phyloP scores from a whole-genome alignment of 2,888 invertebrate genomes.

The Eupithecia exiguata region DNA sequence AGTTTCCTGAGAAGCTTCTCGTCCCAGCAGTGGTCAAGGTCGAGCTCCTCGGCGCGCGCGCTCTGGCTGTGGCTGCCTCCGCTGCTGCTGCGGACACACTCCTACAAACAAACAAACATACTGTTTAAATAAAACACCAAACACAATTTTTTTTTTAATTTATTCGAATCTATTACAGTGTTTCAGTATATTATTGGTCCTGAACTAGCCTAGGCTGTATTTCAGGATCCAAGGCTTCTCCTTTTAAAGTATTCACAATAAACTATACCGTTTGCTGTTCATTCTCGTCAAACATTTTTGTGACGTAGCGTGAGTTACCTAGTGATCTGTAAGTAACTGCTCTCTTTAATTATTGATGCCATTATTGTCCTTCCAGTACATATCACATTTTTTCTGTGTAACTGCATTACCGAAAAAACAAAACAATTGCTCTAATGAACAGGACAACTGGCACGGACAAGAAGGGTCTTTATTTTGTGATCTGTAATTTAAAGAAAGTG shows the following conservation, averaged over 20 bases:
- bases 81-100: conserved; percentile 72
- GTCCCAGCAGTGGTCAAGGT: conserved; percentile 91
- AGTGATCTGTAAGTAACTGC: background rate
- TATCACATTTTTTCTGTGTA: background rate
- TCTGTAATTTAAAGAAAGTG: background rate
- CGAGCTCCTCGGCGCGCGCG: conserved; percentile 76
- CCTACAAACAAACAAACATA: conserved; percentile 59
- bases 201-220: no score
- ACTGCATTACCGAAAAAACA: background rate
- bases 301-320: background rate
- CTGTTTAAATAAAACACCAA: background rate
- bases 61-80: conserved; percentile 66
- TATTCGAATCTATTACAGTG: no score
- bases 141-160: no score
- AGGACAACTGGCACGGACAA: background rate
- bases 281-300: background rate
- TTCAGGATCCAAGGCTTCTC: no score
- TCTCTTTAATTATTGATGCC: background rate
- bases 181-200: no score
- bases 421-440: background rate
- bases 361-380: background rate
- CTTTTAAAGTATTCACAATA: no score
- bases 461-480: background rate
- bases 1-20: conserved; percentile 87
- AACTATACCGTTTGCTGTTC: background rate